phyloP scores from a whole-genome alignment of 1,140 invertebrate species.

The Kradibia gibbosae region DNA sequence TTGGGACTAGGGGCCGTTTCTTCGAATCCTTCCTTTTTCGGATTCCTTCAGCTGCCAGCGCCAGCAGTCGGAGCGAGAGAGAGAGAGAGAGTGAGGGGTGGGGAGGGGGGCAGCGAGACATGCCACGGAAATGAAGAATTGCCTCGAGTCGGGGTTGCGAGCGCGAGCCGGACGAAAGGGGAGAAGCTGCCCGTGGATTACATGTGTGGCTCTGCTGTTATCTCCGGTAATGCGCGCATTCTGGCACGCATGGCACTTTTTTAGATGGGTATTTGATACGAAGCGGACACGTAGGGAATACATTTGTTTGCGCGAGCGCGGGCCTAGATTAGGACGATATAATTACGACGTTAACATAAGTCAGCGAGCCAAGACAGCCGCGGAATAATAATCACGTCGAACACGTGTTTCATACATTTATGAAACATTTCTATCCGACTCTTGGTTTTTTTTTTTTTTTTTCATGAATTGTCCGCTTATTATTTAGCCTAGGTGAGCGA shows the following conservation, averaged over 20 bases:
- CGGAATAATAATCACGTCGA: slow-evolving; percentile 71
- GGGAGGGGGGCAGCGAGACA: not conserved
- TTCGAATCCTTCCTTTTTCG: slow-evolving; percentile 52
- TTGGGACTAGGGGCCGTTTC: slow-evolving; percentile 49
- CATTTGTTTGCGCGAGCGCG: slow-evolving; percentile 55
- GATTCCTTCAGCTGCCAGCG: slow-evolving; percentile 2
- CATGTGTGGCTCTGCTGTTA: slow-evolving; percentile 5
- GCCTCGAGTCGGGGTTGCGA: not conserved
- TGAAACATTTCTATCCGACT: slow-evolving; percentile 29
- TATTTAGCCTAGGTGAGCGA: not conserved
- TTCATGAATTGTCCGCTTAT: not conserved
- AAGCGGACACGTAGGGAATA: slow-evolving; percentile 67
- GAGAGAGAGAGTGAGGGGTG: slow-evolving; percentile 33
- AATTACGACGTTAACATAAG: slow-evolving; percentile 74
- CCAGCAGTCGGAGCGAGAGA: not conserved
- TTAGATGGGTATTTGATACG: slow-evolving; percentile 73
- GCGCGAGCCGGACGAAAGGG: not conserved
- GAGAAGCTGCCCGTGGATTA: slow-evolving; percentile 9
- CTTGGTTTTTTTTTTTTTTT: slow-evolving; percentile 41
- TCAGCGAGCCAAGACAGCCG: slow-evolving; percentile 67
- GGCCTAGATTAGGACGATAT: slow-evolving; percentile 73
- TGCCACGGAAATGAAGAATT: slow-evolving; percentile 35
- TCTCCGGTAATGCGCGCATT: slow-evolving; percentile 61
- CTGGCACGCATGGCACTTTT: slow-evolving; percentile 71
- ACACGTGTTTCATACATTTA: slow-evolving; percentile 63